Conservation (phyloP, 1,140 invertebrate species). For the Zaprionus capensis region DNA sequence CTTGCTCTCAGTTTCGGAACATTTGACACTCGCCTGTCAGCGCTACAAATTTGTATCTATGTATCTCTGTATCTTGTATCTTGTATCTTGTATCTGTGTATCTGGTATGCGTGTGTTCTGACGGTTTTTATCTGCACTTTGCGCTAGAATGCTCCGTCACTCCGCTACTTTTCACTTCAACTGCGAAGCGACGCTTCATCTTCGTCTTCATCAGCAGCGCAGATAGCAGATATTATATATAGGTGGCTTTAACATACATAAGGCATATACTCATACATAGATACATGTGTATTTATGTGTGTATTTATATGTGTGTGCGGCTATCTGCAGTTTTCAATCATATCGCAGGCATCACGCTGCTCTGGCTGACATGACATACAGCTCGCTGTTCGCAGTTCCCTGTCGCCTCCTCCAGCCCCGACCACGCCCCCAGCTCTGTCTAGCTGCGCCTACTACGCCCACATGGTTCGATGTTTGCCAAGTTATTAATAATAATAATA, state of each 20-base stretch:
- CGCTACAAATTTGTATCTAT: constrained; percentile 72
- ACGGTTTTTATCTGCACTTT: constrained; percentile 74
- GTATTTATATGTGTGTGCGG: neutral
- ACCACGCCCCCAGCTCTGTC: neutral
- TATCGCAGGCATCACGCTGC: constrained; percentile 39
- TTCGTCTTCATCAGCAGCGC: constrained; percentile 46
- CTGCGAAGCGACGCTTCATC: constrained; percentile 55
- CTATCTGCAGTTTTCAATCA: constrained; percentile 44
- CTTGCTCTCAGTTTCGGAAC: neutral
- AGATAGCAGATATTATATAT: neutral
- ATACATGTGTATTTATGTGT: neutral
- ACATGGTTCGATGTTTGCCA: constrained; percentile 37
- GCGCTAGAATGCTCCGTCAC: constrained; percentile 77
- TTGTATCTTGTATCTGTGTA: neutral
- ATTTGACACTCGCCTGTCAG: constrained; percentile 65
- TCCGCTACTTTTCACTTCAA: constrained; percentile 63
- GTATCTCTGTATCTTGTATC: constrained; percentile 32
- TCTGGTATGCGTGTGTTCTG: constrained; percentile 18
- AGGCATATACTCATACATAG: neutral
- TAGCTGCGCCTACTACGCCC: constrained; percentile 30
- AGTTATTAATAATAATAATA: constrained; percentile 57
- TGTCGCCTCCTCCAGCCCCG: neutral
- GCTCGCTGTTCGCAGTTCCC: neutral
- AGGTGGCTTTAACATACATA: neutral
- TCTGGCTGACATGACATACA: constrained; percentile 16